A percentile compares a stretch with the other conserved stretches of the same genome.
These are phyloP conservation scores for Colletes latitarsis DNA, from an alignment of 1,140 invertebrate species.

Conservation along the genomic window DNA sequence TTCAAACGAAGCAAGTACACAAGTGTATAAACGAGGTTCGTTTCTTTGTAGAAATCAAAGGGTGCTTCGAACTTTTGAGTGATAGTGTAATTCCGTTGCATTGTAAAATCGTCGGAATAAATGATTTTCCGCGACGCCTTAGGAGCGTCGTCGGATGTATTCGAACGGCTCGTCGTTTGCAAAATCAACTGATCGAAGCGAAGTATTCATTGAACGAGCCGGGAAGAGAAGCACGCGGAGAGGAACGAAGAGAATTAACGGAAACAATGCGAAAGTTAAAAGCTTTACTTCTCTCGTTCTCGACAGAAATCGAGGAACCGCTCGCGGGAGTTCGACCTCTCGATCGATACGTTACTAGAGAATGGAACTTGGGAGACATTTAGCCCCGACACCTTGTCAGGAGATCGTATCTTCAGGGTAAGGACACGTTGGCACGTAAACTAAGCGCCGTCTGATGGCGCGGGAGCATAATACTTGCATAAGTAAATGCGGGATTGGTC, in stretches of 20 bases:
- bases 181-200: not conserved
- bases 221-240: not conserved
- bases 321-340: slow-evolving; percentile 79
- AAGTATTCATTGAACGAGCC: not conserved
- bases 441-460: slow-evolving; percentile 22
- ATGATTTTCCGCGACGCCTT: not conserved
- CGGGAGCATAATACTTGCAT: slow-evolving; percentile 41
- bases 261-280: slow-evolving; percentile 59
- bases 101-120: no score
- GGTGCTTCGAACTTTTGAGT: not conserved
- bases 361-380: slow-evolving; percentile 85
- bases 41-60: no score
- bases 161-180: not conserved
- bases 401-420: slow-evolving; percentile 82
- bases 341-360: slow-evolving; percentile 83
- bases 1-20: no score
- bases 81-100: not conserved
- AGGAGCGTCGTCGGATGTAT: not conserved
- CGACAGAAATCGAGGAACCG: slow-evolving; percentile 80
- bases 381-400: slow-evolving; percentile 81
- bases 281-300: slow-evolving; percentile 77
- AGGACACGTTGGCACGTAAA: slow-evolving; percentile 70
- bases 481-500: slow-evolving; percentile 37
- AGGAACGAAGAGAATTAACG: slow-evolving; percentile 13
- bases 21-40: no score